Percentiles rank a stretch among this genome's conserved stretches.
These are phyloP conservation scores for Pseudomyrmex gracilis DNA, from an alignment of 1,140 invertebrate genomes.

Conservation along the genomic window DNA sequence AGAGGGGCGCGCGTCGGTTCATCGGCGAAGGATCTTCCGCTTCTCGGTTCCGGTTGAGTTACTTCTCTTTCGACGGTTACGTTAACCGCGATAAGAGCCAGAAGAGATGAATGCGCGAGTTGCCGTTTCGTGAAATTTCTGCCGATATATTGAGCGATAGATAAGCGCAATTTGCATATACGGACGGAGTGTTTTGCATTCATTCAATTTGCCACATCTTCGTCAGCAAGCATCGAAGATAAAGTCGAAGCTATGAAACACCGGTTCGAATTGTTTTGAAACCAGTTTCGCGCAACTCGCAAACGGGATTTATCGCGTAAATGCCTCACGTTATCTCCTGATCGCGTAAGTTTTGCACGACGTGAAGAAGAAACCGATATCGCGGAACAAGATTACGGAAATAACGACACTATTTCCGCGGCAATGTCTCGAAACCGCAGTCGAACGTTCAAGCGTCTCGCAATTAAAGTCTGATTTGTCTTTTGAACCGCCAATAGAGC, in stretches of 20 bases:
- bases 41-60: not conserved
- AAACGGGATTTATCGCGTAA: slow-evolving; percentile 25
- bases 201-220: slow-evolving; percentile 14
- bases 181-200: not conserved
- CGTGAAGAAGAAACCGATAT: not conserved
- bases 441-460: slow-evolving; percentile 59
- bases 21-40: not conserved
- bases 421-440: not conserved
- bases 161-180: slow-evolving; percentile 5
- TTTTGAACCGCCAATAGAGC: slow-evolving; percentile 81
- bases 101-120: slow-evolving; percentile 21
- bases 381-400: slow-evolving; percentile 11
- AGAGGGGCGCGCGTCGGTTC: not conserved
- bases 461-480: slow-evolving; percentile 81
- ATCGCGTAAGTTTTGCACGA: not conserved
- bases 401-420: slow-evolving; percentile 15
- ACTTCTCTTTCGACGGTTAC: not conserved
- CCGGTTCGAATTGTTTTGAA: slow-evolving; percentile 3
- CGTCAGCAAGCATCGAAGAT: slow-evolving; percentile 21
- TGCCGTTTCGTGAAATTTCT: not conserved
- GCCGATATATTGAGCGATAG: slow-evolving; percentile 1
- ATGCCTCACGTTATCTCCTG: not conserved
- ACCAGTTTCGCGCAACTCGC: not conserved
- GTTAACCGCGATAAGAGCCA: slow-evolving; percentile 20
- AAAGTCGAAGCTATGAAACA: slow-evolving; percentile 16